Evolutionary conservation across 2,113 vertebrate genomes (phyloP).

Genomic region (Colistium nudipinnis): DNA sequence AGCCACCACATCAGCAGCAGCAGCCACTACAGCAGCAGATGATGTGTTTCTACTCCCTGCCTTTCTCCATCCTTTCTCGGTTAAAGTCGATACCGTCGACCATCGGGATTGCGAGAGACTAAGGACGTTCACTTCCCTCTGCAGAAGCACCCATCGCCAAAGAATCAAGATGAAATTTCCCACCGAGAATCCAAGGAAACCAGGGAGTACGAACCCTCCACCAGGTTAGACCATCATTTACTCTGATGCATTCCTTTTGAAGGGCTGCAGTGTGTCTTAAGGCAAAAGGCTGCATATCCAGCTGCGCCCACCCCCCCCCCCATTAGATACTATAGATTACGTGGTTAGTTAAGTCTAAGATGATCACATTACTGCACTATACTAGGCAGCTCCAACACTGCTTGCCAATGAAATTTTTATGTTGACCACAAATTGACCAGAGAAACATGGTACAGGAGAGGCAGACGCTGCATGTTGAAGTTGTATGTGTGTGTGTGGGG

Average conservation of each 20-base stretch:
- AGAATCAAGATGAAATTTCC: constrained; percentile 97
- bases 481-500: background rate
- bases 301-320: background rate
- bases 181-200: constrained; percentile 94
- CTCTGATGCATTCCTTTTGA: background rate
- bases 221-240: constrained; percentile 85
- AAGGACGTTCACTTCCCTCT: background rate
- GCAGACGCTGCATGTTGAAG: constrained; percentile 16
- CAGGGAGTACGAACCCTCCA: constrained; percentile 92
- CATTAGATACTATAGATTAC: background rate
- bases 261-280: background rate
- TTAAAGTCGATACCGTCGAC: constrained; percentile 45
- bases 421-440: background rate
- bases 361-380: background rate
- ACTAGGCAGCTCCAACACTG: background rate
- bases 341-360: background rate
- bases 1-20: background rate
- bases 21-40: constrained; percentile 21
- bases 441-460: background rate
- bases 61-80: constrained; percentile 53
- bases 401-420: background rate
- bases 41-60: constrained; percentile 53
- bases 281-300: background rate
- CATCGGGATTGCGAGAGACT: background rate
- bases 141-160: constrained; percentile 34